Evolutionary conservation across 2,797 vertebrate genomes (phyloP).

Genomic region (Oryzias dopingdopingensis): DNA sequence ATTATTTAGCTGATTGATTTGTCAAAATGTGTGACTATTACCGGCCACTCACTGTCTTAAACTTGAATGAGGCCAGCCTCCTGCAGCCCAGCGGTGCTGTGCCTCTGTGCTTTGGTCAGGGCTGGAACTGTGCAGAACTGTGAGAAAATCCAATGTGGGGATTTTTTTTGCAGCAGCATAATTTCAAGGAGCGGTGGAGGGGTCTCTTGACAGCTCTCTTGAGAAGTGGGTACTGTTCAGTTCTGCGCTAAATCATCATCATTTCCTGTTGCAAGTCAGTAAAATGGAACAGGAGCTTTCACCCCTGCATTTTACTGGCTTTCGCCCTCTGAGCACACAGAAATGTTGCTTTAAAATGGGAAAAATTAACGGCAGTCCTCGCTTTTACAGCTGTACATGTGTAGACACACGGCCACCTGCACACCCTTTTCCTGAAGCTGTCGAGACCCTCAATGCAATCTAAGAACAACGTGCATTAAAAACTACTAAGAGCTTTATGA

Average conservation of each 20-base stretch:
- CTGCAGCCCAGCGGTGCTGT: not conserved
- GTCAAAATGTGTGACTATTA: too few relatives aligned
- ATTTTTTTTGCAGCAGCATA: not conserved
- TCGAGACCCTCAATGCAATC: not conserved
- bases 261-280: conserved; percentile 20
- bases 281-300: conserved; percentile 20
- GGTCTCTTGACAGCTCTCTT: conserved; percentile 12
- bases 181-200: conserved; percentile 1
- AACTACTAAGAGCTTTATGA: conserved; percentile 31
- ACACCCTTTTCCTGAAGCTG: not conserved
- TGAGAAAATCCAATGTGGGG: not conserved
- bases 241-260: conserved; percentile 17
- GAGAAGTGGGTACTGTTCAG: conserved; percentile 3
- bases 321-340: conserved; percentile 6
- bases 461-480: conserved; percentile 20
- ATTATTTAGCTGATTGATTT: too few relatives aligned
- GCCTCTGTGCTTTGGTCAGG: not conserved
- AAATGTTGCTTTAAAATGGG: conserved; percentile 4
- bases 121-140: not conserved
- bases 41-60: not conserved
- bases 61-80: too few relatives aligned
- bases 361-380: not conserved
- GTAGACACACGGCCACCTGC: not conserved
- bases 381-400: not conserved
- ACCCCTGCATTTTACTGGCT: conserved; percentile 13